phyloP scores from a whole-genome alignment of 2,888 invertebrate species.

The Plusia festucae region DNA sequence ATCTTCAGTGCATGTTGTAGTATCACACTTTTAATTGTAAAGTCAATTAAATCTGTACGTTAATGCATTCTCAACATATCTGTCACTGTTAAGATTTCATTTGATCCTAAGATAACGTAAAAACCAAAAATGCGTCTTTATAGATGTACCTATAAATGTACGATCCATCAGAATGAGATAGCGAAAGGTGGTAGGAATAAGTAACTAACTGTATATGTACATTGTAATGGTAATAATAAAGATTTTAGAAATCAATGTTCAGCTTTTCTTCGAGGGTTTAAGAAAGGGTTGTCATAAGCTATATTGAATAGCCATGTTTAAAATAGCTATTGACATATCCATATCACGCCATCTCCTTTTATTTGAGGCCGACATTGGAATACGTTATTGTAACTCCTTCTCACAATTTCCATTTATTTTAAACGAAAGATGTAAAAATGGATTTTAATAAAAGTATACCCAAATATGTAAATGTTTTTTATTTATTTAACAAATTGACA shows the following conservation, averaged over 20 bases:
- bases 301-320: constrained; percentile 19
- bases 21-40: constrained; percentile 43
- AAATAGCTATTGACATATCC: constrained; percentile 34
- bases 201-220: constrained; percentile 35
- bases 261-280: constrained; percentile 43
- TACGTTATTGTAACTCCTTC: constrained; percentile 44
- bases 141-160: constrained; percentile 25
- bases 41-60: constrained; percentile 68
- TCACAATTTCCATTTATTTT: constrained; percentile 55
- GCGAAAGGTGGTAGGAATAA: constrained; percentile 37
- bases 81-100: constrained; percentile 42
- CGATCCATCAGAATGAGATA: constrained; percentile 45
- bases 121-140: constrained; percentile 12
- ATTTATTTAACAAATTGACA: constrained; percentile 22
- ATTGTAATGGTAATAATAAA: constrained; percentile 39
- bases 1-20: constrained; percentile 36
- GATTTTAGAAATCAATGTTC: constrained; percentile 47
- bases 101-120: constrained; percentile 25
- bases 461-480: constrained; percentile 59
- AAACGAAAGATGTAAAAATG: constrained; percentile 65
- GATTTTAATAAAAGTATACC: constrained; percentile 81
- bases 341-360: constrained; percentile 15
- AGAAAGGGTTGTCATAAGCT: constrained; percentile 29
- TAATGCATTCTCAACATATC: constrained; percentile 67
- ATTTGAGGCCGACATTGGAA: constrained; percentile 34